Conservation (phyloP, 2,113 vertebrate species). For the Bujurquina vittata region DNA sequence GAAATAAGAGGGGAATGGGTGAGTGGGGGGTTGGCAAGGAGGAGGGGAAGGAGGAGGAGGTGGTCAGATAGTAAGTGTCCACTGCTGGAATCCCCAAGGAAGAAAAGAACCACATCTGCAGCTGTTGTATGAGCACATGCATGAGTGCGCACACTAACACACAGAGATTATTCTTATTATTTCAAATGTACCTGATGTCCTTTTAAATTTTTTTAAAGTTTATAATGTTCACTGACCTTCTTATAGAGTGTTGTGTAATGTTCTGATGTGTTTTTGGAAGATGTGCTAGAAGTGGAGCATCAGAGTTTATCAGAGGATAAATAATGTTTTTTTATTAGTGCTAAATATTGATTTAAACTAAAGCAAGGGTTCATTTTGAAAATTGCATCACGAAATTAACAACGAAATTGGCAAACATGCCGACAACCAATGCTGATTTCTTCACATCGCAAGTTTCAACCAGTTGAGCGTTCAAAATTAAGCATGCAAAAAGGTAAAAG, state of each 20-base stretch:
- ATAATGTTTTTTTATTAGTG: fast-evolving
- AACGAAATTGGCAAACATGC: not conserved
- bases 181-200: constrained; percentile 10
- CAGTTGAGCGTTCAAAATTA: not conserved
- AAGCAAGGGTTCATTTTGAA: not conserved
- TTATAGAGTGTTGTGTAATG: constrained; percentile 15
- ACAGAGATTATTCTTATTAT: constrained; percentile 36
- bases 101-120: constrained; percentile 65
- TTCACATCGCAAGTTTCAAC: not conserved
- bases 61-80: constrained; percentile 48
- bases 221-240: constrained; percentile 49
- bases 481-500: not conserved
- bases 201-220: not conserved
- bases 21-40: not conserved
- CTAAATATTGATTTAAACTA: fast-evolving
- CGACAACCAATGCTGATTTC: fast-evolving
- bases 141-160: not conserved
- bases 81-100: constrained; percentile 63
- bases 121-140: constrained; percentile 55
- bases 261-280: constrained; percentile 9
- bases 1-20: not conserved
- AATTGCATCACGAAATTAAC: not conserved
- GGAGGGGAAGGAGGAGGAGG: not conserved
- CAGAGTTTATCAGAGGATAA: fast-evolving
- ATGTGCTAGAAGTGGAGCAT: not conserved